Base-by-base conservation (phyloP, 2,113 vertebrate genomes). In the Panthera tigris region DNA sequence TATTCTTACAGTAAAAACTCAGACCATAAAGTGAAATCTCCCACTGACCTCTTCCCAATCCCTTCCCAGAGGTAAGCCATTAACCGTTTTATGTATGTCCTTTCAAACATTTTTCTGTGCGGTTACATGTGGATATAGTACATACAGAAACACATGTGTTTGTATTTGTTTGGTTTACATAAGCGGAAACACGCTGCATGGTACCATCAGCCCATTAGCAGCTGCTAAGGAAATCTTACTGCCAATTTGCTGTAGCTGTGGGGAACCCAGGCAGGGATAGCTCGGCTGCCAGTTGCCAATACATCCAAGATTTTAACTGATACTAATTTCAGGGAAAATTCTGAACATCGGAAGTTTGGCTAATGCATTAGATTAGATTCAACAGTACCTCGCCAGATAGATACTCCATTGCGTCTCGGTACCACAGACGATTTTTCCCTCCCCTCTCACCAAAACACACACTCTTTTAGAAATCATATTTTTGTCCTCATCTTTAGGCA, bases 211-310 rank as follows among this genome's bases (percentile, higher is more conserved):
- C 87, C 79, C 87, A 87, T 90, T 92, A 97, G 91, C 88, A 97
- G 69, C 95, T 93, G 92, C 95, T 91, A 63, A 66, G 80, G 57
- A 92, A 90, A 41, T 0, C 74, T 94, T 61, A 27, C 90, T 94
- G 96, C 90, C 96, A 97, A 89, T 94, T 95, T 96, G 88, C 95
- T 93, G 11, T 95, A 92, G 88, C 97, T 68, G 52, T 73, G 50
- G 94, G 96, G 91, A 96, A 55, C 69, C 95, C 45, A 96, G 95
- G 92, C 84, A 91, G 87, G 68, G 8, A 69, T 50, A 86, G 11
- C 73, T 87, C 55, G 33, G 91, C 90, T 94, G 78, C 93, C 81
- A 93, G 94, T 74, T 84, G 81, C 92, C 65, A 73, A 7, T 66
- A 61, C 23, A 33, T 88, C 57, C 84, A 92, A 45, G 45, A 94